Conservation (phyloP, 2,113 vertebrate genomes). For the Odobenus rosmarus region DNA sequence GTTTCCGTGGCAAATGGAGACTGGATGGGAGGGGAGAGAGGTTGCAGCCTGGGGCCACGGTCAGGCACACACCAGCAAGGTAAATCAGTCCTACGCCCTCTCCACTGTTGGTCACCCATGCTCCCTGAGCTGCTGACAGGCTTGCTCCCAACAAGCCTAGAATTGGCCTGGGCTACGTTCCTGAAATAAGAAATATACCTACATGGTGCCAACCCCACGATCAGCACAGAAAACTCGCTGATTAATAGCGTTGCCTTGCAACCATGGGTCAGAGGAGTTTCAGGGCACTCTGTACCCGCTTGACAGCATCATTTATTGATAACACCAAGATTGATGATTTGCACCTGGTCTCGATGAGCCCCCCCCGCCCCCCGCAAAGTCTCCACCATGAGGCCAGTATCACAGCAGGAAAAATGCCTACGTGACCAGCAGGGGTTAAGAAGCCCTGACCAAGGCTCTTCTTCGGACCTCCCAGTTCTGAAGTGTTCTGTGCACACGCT, state of each 20-base stretch:
- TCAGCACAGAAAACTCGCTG: not conserved
- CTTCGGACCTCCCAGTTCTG: accelerated
- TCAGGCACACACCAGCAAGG: not conserved
- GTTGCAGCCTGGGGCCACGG: too few species aligned
- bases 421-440: not conserved
- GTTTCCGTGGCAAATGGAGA: not conserved
- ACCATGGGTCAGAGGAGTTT: not conserved
- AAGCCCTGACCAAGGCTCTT: not conserved
- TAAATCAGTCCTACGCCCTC: not conserved
- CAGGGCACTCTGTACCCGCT: not conserved
- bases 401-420: not conserved
- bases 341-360: not conserved
- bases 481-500: accelerated
- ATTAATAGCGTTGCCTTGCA: not conserved
- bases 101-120: not conserved
- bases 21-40: not conserved
- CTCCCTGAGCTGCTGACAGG: not conserved
- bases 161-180: not conserved
- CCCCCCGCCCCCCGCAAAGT: not conserved
- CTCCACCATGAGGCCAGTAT: not conserved
- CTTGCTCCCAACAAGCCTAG: not conserved
- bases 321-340: not conserved
- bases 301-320: not conserved
- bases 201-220: accelerated
- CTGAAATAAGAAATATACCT: not conserved